phyloP scores from a whole-genome alignment of 2,888 invertebrate genomes.

The Tuberolachnus salignus region DNA sequence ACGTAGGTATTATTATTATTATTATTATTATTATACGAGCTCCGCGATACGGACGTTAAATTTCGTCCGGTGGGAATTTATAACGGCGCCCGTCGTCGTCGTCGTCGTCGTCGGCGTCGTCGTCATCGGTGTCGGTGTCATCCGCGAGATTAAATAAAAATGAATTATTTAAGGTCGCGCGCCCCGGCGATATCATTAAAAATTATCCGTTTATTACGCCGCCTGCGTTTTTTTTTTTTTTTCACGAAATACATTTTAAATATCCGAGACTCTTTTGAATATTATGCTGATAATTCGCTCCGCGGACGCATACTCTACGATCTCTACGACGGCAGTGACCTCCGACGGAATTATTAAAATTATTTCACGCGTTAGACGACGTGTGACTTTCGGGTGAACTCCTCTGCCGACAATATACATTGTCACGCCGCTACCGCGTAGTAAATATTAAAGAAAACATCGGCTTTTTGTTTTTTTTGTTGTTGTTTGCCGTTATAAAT shows the following conservation, averaged over 20 bases:
- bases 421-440: too few species aligned
- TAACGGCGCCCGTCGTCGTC: background rate
- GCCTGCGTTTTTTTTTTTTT: slow-evolving; percentile 1
- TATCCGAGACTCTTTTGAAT: background rate
- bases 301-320: background rate
- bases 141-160: slow-evolving; percentile 7
- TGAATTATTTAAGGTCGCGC: slow-evolving; percentile 17
- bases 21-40: too few species aligned
- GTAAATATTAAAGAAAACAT: too few species aligned
- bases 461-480: too few species aligned
- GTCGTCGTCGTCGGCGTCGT: background rate
- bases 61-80: slow-evolving; percentile 17
- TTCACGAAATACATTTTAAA: slow-evolving; percentile 9
- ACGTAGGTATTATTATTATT: too few species aligned
- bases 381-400: too few species aligned
- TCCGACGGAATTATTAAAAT: too few species aligned
- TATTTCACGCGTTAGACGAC: too few species aligned
- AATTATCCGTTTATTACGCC: background rate
- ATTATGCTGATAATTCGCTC: background rate
- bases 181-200: background rate
- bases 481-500: too few species aligned
- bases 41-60: background rate
- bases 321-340: too few species aligned
- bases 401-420: too few species aligned
- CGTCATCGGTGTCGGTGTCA: background rate